Evolutionary conservation across 1,140 invertebrate genomes (phyloP), one percentile per base, ranked within the genome.

Genomic region (Cyclina sinensis): DNA sequence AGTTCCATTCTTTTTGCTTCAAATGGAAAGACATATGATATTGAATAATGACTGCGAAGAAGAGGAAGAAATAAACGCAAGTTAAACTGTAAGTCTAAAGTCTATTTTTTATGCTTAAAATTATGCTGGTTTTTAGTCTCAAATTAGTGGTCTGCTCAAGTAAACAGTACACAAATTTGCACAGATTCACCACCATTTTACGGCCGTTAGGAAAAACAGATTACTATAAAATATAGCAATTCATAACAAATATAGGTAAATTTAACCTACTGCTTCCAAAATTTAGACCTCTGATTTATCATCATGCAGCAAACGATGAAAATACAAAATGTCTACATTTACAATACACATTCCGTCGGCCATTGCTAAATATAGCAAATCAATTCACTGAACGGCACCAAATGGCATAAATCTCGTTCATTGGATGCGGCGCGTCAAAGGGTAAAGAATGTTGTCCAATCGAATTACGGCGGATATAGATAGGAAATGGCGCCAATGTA

Each of bases 351-450:
- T 82, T 82, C 86, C 86, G 79, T 88, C 86, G 79, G 59, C 86
- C 86, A 88, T 88, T 82, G 86, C 86, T 88, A 88, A 88, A 88
- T 88, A 82, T 88, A 88, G 86, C 86, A 88, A 88, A 88, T 88
- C 86, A 88, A 88, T 88, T 82, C 80, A 82, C 68, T 83, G 79
- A 74, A 59, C 86, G 68, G 86, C 79, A 82, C 54, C 37, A 37
- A 88, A 82, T 82, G 86, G 70, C 79, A 82, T 88, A 82, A 43
- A 18, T 11, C 14, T 9, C 24, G 24, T 30, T 76, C 65, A 88
- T 82, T 88, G 86, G 86, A 12, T 70, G 51, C 43, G 65, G 65
- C 70, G n/a, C n/a, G 24, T 48, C 51, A 80, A 70, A 87, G 51
- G 59, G 5, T 37, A 12, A 24, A 30, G 7, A 32, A 35, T 18